phyloP scores from a whole-genome alignment of 2,888 invertebrate species.

The Apotomis turbidana region DNA sequence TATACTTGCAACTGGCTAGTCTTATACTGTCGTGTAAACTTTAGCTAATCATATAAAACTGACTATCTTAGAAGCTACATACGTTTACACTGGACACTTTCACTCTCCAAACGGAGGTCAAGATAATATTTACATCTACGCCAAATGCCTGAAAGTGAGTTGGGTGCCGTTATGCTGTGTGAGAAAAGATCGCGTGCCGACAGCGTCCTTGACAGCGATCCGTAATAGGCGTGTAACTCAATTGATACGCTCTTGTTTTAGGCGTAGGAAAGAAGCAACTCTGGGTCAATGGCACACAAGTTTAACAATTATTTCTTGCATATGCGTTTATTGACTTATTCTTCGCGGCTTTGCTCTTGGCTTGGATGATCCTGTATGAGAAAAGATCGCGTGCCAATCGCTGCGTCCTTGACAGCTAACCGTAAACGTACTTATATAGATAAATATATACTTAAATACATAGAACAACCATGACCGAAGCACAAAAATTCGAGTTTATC shows the following conservation, averaged over 20 bases:
- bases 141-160: conserved; percentile 5
- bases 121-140: conserved; percentile 10
- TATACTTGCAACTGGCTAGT: no score
- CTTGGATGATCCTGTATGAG: no score
- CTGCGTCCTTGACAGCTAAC: conserved; percentile 33
- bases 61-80: neutral
- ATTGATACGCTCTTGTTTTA: conserved; percentile 33
- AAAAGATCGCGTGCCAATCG: no score
- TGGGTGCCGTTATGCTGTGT: conserved; percentile 6
- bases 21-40: no score
- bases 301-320: neutral
- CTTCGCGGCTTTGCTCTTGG: no score
- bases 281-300: conserved; percentile 23
- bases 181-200: conserved; percentile 27
- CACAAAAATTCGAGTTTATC: no score
- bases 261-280: conserved; percentile 6
- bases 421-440: neutral
- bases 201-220: conserved; percentile 33
- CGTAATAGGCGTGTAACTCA: conserved; percentile 19
- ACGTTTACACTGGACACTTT: neutral
- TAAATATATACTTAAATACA: no score
- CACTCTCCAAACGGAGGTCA: neutral
- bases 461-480: no score
- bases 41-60: neutral
- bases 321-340: no score